These are phyloP conservation scores for Peromyscus melanophrys DNA, from an alignment of 2,797 vertebrate genomes.

Conservation along the genomic window DNA sequence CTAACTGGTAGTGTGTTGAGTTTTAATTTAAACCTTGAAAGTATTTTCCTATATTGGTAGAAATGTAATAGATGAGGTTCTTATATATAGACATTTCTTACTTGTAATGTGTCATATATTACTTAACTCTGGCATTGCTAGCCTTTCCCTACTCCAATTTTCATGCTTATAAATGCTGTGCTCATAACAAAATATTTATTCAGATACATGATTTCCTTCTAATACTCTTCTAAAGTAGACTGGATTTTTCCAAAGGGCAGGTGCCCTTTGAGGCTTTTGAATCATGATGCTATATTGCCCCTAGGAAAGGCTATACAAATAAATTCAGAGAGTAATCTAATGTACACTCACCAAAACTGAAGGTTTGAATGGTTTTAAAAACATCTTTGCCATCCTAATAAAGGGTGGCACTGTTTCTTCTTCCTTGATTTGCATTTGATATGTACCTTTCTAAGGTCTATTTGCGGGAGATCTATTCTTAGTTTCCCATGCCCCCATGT, in stretches of 20 bases:
- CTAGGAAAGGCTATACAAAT: background rate
- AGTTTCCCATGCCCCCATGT: background rate
- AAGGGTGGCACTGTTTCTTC: background rate
- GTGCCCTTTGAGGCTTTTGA: constrained; percentile 29
- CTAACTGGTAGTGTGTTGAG: background rate
- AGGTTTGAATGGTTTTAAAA: background rate
- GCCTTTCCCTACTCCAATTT: background rate
- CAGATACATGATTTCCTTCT: constrained; percentile 31
- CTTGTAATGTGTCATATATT: background rate
- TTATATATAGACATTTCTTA: background rate
- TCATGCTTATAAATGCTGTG: constrained; percentile 29
- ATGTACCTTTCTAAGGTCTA: background rate
- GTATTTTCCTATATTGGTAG: background rate
- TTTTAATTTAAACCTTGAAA: constrained; percentile 27
- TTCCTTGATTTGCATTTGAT: constrained; percentile 60
- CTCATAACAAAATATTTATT: constrained; percentile 39
- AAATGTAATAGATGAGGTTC: constrained; percentile 8
- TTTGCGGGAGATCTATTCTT: constrained; percentile 43
- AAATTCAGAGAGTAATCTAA: background rate
- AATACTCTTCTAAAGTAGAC: constrained; percentile 21
- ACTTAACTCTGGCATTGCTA: background rate
- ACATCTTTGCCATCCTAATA: background rate
- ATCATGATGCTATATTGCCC: background rate
- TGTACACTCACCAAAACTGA: background rate
- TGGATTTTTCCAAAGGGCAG: constrained; percentile 31